These are phyloP conservation scores for Dascillus cervinus DNA, from an alignment of 2,888 invertebrate species.

Conservation along the genomic window DNA sequence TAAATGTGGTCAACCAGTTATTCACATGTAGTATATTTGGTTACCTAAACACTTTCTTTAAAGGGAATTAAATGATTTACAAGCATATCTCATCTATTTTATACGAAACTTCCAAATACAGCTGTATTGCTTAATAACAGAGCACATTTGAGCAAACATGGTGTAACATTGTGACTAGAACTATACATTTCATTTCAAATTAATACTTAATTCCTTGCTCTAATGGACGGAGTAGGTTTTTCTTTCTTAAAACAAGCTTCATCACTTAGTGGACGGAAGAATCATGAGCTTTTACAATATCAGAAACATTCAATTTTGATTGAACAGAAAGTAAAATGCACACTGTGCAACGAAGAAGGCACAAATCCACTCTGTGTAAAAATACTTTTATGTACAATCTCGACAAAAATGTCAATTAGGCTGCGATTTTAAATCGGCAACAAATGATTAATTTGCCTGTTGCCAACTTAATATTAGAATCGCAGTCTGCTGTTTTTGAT, in stretches of 20 bases:
- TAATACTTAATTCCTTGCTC: constrained; percentile 13
- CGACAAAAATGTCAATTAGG: no score
- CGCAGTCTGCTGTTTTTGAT: no score
- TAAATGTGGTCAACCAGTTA: no score
- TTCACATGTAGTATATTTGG: no score
- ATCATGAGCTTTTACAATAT: constrained; percentile 22
- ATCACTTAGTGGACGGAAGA: constrained; percentile 31
- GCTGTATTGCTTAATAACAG: constrained; percentile 19
- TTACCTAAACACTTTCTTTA: no score
- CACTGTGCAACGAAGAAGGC: constrained; percentile 30
- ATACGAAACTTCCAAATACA: constrained; percentile 24
- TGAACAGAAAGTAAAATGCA: constrained; percentile 19
- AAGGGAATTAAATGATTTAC: constrained; percentile 8
- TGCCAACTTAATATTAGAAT: no score
- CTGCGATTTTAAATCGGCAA: no score
- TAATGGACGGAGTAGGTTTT: neutral
- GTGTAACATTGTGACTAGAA: constrained; percentile 30
- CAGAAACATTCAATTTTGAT: neutral
- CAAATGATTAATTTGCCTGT: no score
- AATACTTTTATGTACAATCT: no score
- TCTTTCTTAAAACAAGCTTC: constrained; percentile 5
- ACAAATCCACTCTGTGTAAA: constrained; percentile 29
- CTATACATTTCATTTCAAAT: constrained; percentile 25
- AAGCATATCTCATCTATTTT: constrained; percentile 24
- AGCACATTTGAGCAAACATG: constrained; percentile 31